phyloP scores from a whole-genome alignment of 1,140 invertebrate species.

The Cataglyphis hispanica region DNA sequence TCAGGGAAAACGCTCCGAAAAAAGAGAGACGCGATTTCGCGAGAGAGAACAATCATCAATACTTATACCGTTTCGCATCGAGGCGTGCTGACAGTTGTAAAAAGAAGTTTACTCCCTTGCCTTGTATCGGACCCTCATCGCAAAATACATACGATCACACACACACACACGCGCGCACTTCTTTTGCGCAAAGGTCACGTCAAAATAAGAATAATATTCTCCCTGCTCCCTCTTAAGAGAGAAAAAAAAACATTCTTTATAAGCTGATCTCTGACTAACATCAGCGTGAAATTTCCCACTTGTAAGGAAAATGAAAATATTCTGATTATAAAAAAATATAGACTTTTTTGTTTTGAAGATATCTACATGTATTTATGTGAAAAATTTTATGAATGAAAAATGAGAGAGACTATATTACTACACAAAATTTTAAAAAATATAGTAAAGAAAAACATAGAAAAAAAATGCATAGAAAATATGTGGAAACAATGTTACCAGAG shows the following conservation, averaged over 20 bases:
- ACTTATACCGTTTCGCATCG: background rate
- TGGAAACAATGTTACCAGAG: background rate
- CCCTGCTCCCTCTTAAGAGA: background rate
- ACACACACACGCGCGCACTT: no score
- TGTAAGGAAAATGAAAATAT: background rate
- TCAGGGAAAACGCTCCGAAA: constrained; percentile 15
- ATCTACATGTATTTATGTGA: constrained; percentile 4
- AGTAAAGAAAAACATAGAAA: background rate
- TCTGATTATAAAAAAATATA: constrained; percentile 14
- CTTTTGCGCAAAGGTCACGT: background rate
- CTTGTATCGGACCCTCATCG: constrained; percentile 20
- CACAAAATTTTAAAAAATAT: background rate
- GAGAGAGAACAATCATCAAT: constrained; percentile 27
- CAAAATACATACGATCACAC: background rate
- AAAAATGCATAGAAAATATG: constrained; percentile 1
- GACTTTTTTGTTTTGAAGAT: background rate
- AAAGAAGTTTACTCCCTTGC: constrained; percentile 25
- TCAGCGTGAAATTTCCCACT: background rate
- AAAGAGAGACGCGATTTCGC: constrained; percentile 31
- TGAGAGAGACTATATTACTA: background rate
- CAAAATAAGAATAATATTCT: constrained; percentile 38
- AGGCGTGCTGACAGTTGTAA: constrained; percentile 21
- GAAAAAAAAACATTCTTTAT: background rate
- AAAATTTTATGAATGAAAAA: constrained; percentile 15
- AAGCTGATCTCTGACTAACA: background rate